A percentile compares a stretch with the other conserved stretches of the same genome.
Conservation (phyloP, 2,113 vertebrate genomes). For the Equus quagga region DNA sequence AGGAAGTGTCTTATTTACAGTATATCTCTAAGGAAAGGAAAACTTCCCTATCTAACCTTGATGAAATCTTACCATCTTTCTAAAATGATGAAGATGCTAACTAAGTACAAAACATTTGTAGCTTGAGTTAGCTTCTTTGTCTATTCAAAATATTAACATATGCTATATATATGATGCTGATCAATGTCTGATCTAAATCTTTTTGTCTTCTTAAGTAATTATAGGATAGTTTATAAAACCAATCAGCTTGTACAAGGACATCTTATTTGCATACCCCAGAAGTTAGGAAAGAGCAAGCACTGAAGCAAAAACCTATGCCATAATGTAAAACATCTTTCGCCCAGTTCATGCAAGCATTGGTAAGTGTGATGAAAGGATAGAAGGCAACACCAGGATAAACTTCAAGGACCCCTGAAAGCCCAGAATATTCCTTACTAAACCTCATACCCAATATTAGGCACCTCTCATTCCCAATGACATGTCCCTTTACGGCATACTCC, state of each 20-base stretch:
- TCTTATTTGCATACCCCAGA: neutral
- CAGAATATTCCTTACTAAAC: neutral
- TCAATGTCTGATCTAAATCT: neutral
- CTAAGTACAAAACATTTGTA: neutral
- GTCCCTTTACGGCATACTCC: neutral
- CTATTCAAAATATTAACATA: neutral
- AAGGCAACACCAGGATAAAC: neutral
- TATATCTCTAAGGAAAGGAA: neutral
- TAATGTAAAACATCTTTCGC: neutral
- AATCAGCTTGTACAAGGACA: neutral
- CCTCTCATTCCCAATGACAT: neutral
- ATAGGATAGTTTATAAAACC: neutral
- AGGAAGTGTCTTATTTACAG: neutral
- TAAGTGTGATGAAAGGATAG: neutral
- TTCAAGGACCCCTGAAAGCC: neutral
- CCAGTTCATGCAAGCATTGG: neutral
- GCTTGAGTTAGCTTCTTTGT: neutral
- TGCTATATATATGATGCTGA: neutral
- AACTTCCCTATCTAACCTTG: neutral
- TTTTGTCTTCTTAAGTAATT: constrained; percentile 2
- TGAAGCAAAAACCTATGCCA: neutral
- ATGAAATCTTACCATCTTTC: neutral
- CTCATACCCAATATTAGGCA: neutral
- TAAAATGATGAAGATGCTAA: constrained; percentile 2
- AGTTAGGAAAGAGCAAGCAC: neutral